These are phyloP conservation scores for Stenodema calcarata DNA, from an alignment of 2,888 invertebrate species.

Conservation along the genomic window DNA sequence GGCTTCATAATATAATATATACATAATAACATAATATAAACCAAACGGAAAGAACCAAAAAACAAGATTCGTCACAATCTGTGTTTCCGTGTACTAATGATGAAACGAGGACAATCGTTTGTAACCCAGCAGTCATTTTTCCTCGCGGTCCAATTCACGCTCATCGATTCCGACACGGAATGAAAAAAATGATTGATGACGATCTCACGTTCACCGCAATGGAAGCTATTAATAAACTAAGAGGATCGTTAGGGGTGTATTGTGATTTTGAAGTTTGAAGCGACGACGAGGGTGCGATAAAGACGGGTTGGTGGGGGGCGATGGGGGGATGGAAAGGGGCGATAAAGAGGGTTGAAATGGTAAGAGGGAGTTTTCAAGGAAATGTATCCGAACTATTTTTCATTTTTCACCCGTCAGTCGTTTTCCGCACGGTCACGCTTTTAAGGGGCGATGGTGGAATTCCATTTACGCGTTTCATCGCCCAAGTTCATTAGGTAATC, in stretches of 20 bases:
- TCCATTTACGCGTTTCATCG: not conserved
- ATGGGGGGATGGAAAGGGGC: not conserved
- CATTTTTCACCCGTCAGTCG: not conserved
- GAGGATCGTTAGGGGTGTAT: not conserved
- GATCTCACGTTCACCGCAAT: not conserved
- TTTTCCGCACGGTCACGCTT: not conserved
- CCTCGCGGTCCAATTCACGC: not conserved
- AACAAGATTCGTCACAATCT: not conserved
- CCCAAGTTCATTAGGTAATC: not conserved
- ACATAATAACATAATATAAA: no score
- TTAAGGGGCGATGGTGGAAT: not conserved
- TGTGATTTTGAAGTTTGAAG: not conserved
- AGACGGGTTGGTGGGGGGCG: not conserved
- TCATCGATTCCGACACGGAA: not conserved
- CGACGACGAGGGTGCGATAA: not conserved
- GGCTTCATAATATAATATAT: no score
- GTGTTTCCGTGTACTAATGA: not conserved
- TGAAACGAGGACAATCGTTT: not conserved
- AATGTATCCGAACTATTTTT: not conserved
- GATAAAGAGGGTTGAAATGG: not conserved
- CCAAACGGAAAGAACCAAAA: no score
- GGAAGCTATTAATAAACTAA: not conserved
- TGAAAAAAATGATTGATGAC: not conserved
- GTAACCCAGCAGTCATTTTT: not conserved
- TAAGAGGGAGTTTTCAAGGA: not conserved